Conservation (phyloP, 30 jellyfish, hydroid and myxozoan species). For the Hydractinia echinata region DNA sequence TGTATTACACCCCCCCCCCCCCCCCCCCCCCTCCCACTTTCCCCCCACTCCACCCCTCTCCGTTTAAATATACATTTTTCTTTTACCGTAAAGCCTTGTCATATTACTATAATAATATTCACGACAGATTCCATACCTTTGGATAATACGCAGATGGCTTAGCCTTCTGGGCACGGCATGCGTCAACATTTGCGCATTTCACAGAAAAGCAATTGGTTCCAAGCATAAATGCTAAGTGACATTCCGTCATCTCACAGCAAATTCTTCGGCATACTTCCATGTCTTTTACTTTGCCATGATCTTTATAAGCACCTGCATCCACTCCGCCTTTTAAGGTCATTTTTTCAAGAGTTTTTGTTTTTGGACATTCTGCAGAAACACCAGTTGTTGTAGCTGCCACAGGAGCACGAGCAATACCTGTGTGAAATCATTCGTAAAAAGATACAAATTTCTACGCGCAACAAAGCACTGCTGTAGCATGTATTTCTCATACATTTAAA, state of each 20-base stretch:
- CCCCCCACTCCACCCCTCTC: no score
- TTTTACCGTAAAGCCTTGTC: no score
- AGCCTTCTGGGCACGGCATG: constrained; percentile 93
- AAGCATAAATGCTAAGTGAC: constrained; percentile 91
- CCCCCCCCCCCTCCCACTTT: no score
- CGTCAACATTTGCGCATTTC: constrained; percentile 78
- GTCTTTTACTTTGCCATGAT: constrained; percentile 85
- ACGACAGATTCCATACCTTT: constrained; percentile 25
- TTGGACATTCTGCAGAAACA: constrained; percentile 59
- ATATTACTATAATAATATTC: neutral
- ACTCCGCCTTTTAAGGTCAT: constrained; percentile 93
- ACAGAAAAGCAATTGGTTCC: constrained; percentile 89
- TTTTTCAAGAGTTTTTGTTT: constrained; percentile 59
- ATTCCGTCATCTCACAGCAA: constrained; percentile 93
- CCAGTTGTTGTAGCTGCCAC: neutral
- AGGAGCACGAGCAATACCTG: constrained; percentile 6
- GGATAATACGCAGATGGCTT: constrained; percentile 86
- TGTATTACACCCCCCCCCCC: no score
- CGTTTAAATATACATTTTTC: no score
- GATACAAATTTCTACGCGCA: no score
- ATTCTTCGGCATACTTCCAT: constrained; percentile 83
- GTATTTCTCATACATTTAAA: no score
- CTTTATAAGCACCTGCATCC: constrained; percentile 95
- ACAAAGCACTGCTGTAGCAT: no score
- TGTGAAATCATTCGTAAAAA: no score